A percentile compares a stretch with the other conserved stretches of the same genome.
These are phyloP conservation scores for Capromys pilorides DNA, from an alignment of 2,797 vertebrate genomes.

Conservation along the genomic window DNA sequence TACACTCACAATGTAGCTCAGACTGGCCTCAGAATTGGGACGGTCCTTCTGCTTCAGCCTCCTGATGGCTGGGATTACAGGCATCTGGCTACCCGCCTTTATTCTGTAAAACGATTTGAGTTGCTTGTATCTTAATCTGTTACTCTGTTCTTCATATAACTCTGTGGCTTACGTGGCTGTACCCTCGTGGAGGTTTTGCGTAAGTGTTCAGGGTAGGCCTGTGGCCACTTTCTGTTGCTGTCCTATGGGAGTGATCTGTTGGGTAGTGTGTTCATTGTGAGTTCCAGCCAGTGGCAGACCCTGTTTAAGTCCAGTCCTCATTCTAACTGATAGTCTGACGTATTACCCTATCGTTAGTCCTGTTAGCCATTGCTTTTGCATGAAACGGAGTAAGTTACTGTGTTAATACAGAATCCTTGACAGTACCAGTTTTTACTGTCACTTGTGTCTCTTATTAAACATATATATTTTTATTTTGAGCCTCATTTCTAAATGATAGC, in stretches of 20 bases:
- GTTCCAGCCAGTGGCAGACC: background rate
- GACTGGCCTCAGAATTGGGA: background rate
- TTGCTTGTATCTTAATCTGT: background rate
- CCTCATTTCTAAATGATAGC: background rate
- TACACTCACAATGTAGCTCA: background rate
- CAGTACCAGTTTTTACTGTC: background rate
- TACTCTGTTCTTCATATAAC: background rate
- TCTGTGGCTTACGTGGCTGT: background rate
- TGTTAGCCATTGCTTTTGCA: background rate
- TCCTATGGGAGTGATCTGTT: constrained; percentile 19
- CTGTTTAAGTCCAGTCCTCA: background rate
- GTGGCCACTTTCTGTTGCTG: constrained; percentile 1
- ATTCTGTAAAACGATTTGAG: constrained; percentile 6
- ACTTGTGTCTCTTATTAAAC: background rate
- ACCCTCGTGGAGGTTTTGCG: background rate
- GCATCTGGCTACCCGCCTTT: background rate
- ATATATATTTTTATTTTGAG: constrained; percentile 28
- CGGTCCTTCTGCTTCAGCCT: background rate
- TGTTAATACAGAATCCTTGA: background rate
- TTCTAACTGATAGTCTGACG: background rate
- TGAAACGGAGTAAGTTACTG: background rate
- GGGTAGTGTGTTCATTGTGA: constrained; percentile 43
- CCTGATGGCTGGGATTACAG: background rate
- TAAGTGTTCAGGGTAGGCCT: constrained; percentile 8
- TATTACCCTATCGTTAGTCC: background rate